phyloP scores from a whole-genome alignment of 2,113 vertebrate genomes.

The Chlamydotis undulata region DNA sequence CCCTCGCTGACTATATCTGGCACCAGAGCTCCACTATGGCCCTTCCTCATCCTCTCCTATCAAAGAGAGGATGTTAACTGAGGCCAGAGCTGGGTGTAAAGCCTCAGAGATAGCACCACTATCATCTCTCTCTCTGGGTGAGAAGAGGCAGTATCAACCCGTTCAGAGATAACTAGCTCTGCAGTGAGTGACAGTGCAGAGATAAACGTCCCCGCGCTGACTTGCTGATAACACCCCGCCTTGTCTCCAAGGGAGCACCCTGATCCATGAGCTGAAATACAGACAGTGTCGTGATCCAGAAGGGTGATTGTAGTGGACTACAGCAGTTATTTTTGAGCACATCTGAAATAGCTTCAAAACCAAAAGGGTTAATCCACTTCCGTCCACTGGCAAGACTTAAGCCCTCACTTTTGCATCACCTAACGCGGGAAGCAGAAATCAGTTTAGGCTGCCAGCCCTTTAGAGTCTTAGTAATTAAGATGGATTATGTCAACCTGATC shows the following conservation, averaged over 20 bases:
- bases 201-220: neutral
- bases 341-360: neutral
- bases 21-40: neutral
- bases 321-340: conserved; percentile 35
- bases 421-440: neutral
- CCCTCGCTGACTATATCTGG: neutral
- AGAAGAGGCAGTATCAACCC: neutral
- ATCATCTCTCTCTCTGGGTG: neutral
- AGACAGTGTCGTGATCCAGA: neutral
- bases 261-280: neutral
- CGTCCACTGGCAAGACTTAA: neutral
- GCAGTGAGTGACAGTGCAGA: conserved; percentile 3
- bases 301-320: neutral
- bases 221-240: neutral
- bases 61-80: neutral
- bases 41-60: neutral
- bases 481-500: neutral
- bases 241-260: neutral
- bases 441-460: neutral
- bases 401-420: neutral
- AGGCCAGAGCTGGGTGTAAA: conserved; percentile 25
- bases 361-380: neutral
- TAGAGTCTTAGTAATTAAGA: neutral
- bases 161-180: neutral
- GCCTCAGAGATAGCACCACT: neutral